Evolutionary conservation across 2,888 invertebrate species (phyloP).

Genomic region (Tubulanus polymorphus): DNA sequence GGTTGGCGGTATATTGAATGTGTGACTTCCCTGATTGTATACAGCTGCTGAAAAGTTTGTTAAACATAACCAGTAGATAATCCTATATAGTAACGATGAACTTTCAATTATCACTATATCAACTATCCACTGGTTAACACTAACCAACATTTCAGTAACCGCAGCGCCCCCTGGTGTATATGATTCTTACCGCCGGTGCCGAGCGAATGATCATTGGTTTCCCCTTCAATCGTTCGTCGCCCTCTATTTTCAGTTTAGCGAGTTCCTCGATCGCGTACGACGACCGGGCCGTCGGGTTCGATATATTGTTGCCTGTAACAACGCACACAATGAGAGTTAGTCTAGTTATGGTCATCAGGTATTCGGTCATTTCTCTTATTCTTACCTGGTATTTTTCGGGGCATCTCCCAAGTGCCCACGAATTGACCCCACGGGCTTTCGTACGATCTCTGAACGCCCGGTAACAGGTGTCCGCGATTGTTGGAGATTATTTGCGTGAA

Average conservation of each 20-base stretch:
- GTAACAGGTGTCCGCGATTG: conserved; percentile 42
- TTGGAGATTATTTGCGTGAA: conserved; percentile 43
- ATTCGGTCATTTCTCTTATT: not conserved
- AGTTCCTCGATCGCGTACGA: conserved; percentile 25
- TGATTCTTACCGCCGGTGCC: too few species aligned
- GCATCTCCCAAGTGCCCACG: conserved; percentile 53
- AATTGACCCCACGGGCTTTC: conserved; percentile 50
- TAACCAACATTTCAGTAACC: too few species aligned
- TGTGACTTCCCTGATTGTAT: too few species aligned
- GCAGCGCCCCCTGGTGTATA: too few species aligned
- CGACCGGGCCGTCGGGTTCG: conserved; percentile 34
- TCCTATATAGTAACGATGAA: too few species aligned
- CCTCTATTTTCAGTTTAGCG: conserved; percentile 28
- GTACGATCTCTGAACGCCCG: conserved; percentile 35
- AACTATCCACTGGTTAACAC: too few species aligned
- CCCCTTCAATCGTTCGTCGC: conserved; percentile 16
- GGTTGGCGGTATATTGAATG: too few species aligned
- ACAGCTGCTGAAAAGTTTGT: too few species aligned
- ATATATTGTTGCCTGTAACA: conserved; percentile 32
- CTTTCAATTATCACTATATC: too few species aligned
- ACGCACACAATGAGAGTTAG: too few species aligned
- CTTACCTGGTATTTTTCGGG: conserved; percentile 44
- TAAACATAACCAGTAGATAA: too few species aligned
- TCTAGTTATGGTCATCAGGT: not conserved
- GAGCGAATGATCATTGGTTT: not conserved